phyloP scores from a whole-genome alignment of 1,140 invertebrate species.

The Coenobita brevimanus region DNA sequence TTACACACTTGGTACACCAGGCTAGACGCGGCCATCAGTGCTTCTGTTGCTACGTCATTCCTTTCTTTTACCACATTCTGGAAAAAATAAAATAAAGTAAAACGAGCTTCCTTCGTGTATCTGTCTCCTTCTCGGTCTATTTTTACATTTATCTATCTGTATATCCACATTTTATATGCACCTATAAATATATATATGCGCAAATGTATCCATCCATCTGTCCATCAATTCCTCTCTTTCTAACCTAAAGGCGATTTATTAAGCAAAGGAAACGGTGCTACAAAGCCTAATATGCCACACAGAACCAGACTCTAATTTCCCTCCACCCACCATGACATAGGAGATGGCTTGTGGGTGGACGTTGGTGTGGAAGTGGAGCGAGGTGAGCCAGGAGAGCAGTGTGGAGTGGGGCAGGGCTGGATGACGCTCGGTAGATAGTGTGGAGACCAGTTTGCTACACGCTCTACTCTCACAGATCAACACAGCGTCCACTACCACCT shows the following conservation, averaged over 20 bases:
- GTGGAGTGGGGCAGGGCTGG: neutral
- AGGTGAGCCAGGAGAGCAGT: conserved; percentile 25
- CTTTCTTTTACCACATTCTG: neutral
- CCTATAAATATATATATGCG: no score
- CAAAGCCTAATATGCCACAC: no score
- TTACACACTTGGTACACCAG: conserved; percentile 31
- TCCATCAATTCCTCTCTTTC: no score
- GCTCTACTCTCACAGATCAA: conserved; percentile 13
- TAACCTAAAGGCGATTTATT: no score
- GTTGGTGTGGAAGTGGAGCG: conserved; percentile 31
- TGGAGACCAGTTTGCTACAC: neutral
- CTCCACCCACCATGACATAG: conserved; percentile 25
- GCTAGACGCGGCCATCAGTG: conserved; percentile 32
- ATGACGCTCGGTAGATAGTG: neutral
- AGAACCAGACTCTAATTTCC: neutral
- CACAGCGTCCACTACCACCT: conserved; percentile 10
- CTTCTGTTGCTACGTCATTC: neutral
- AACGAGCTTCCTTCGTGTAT: no score
- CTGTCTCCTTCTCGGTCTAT: no score
- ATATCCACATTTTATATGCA: no score
- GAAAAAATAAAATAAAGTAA: neutral
- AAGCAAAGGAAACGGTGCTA: neutral
- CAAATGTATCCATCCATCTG: no score
- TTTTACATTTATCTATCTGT: no score
- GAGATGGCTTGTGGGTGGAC: neutral